A percentile compares a stretch with the other conserved stretches of the same genome.
Evolutionary conservation across 2,888 invertebrate genomes (phyloP).

Genomic region (Rhodophaea formosa): DNA sequence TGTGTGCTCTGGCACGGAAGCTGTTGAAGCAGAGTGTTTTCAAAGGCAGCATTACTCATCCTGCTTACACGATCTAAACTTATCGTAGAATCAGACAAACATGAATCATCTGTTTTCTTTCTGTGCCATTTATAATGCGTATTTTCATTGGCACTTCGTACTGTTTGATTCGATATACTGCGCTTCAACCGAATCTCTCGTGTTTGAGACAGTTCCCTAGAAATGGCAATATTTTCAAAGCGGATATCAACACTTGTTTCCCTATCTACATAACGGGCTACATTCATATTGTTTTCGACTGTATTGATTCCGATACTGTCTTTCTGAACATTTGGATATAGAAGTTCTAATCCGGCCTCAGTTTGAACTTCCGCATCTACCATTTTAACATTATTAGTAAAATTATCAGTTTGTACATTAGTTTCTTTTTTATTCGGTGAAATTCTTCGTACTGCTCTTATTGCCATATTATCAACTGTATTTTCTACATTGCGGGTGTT

Average conservation of each 20-base stretch:
- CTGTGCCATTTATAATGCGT: constrained; percentile 49
- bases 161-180: constrained; percentile 22
- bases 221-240: background rate
- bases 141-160: constrained; percentile 24
- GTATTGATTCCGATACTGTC: constrained; percentile 7
- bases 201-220: constrained; percentile 21
- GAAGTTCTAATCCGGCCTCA: constrained; percentile 22
- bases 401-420: constrained; percentile 4
- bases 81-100: constrained; percentile 5
- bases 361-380: constrained; percentile 45
- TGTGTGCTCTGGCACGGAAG: background rate
- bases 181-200: constrained; percentile 40
- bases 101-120: constrained; percentile 27
- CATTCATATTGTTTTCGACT: background rate
- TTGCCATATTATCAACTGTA: background rate
- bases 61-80: constrained; percentile 4
- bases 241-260: background rate
- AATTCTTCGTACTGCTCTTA: background rate
- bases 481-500: background rate
- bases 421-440: constrained; percentile 8
- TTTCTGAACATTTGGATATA: background rate
- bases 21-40: background rate
- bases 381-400: constrained; percentile 26
- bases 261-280: background rate
- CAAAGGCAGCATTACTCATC: background rate